These are phyloP conservation scores for Imbricaverruca yamaguchii DNA, from an alignment of 2,888 invertebrate species.

Conservation along the genomic window DNA sequence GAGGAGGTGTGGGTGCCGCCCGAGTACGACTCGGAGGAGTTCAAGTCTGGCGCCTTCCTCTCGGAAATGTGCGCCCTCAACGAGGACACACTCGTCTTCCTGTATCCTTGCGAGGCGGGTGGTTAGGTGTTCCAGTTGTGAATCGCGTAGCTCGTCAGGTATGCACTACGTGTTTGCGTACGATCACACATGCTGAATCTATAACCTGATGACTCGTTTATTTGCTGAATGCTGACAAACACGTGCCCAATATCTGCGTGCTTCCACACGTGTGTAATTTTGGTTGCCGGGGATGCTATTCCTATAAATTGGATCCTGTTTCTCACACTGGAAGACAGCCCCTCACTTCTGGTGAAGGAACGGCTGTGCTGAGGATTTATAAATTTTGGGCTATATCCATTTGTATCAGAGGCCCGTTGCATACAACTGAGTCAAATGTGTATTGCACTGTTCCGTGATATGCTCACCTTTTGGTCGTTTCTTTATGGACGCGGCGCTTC, in stretches of 20 bases:
- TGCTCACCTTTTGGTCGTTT: too few species aligned
- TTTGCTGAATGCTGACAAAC: not conserved
- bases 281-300: too few species aligned
- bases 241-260: not conserved
- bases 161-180: not conserved
- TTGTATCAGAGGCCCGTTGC: too few species aligned
- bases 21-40: not conserved
- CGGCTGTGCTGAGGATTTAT: too few species aligned
- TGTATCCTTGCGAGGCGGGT: not conserved
- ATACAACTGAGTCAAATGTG: too few species aligned
- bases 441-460: too few species aligned
- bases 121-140: not conserved
- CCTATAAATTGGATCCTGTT: too few species aligned
- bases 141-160: not conserved
- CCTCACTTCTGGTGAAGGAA: too few species aligned
- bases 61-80: not conserved
- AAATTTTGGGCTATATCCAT: too few species aligned
- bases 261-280: not conserved
- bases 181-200: not conserved
- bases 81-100: not conserved
- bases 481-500: too few species aligned
- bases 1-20: constrained; percentile 8
- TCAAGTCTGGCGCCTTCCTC: not conserved
- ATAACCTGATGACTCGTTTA: not conserved
- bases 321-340: too few species aligned